Conservation (phyloP, 2,113 vertebrate genomes). For the Colossoma macropomum region DNA sequence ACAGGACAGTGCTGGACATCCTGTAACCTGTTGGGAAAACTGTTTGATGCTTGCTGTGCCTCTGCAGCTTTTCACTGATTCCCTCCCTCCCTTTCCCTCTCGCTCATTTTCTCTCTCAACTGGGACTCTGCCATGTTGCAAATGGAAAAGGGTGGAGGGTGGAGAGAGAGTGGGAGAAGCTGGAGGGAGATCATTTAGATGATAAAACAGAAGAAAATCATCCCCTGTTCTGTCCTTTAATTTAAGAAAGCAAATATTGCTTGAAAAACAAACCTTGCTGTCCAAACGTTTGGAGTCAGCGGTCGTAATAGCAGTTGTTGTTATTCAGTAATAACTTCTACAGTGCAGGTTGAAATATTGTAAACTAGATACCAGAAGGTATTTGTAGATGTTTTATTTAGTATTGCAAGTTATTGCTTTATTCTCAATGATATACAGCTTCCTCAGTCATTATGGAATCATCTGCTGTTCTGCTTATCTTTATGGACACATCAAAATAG, state of each 20-base stretch:
- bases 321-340: too few relatives aligned
- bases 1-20: slow-evolving; percentile 6
- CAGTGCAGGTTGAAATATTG: too few relatives aligned
- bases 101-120: neutral
- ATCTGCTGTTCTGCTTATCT: too few relatives aligned
- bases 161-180: neutral
- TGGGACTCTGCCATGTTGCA: neutral
- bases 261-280: too few relatives aligned
- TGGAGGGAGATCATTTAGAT: slow-evolving; percentile 13
- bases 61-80: slow-evolving; percentile 21
- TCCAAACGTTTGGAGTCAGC: too few relatives aligned
- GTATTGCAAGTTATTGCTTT: too few relatives aligned
- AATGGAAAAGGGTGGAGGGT: neutral
- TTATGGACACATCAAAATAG: too few relatives aligned
- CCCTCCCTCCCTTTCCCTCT: neutral
- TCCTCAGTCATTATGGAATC: too few relatives aligned
- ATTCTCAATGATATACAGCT: too few relatives aligned
- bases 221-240: neutral
- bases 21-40: slow-evolving; percentile 24
- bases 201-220: neutral
- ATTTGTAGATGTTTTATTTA: too few relatives aligned
- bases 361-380: too few relatives aligned
- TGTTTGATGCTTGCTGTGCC: slow-evolving; percentile 33
- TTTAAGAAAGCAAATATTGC: neutral
- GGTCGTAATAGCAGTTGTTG: too few relatives aligned